Evolutionary conservation across 2,888 invertebrate species (phyloP).

Genomic region (Zonitis immaculata): DNA sequence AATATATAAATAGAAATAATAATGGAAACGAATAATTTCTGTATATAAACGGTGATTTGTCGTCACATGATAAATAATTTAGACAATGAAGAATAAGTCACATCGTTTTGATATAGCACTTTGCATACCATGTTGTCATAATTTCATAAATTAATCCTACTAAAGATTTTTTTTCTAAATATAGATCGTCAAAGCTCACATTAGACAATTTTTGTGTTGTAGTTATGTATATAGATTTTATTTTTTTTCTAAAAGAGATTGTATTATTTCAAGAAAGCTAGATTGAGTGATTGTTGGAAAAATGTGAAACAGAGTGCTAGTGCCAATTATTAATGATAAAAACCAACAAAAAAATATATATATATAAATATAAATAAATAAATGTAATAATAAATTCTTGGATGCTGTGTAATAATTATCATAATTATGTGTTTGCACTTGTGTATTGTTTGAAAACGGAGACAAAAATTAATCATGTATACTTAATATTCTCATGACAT

Average conservation of each 20-base stretch:
- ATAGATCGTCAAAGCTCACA: constrained; percentile 31
- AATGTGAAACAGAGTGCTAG: constrained; percentile 40
- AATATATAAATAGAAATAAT: not conserved
- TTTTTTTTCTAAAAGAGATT: constrained; percentile 6
- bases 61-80: not conserved
- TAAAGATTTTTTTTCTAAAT: constrained; percentile 18
- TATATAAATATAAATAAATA: no score
- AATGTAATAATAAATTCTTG: constrained; percentile 46
- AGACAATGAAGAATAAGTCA: constrained; percentile 25
- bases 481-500: constrained; percentile 44
- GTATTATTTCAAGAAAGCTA: not conserved
- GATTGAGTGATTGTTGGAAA: constrained; percentile 9
- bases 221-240: constrained; percentile 43
- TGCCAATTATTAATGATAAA: constrained; percentile 49
- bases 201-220: constrained; percentile 37
- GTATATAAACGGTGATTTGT: constrained; percentile 15
- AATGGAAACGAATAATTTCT: constrained; percentile 10
- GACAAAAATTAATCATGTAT: constrained; percentile 28
- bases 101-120: constrained; percentile 42
- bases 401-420: constrained; percentile 52
- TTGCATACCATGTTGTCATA: constrained; percentile 40
- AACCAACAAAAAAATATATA: constrained; percentile 4
- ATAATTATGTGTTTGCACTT: constrained; percentile 51
- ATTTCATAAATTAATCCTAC: constrained; percentile 17
- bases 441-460: constrained; percentile 41